A percentile compares a stretch with the other conserved stretches of the same genome.
Evolutionary conservation across 2,797 vertebrate species (phyloP).

Genomic region (Nyctibius grandis): DNA sequence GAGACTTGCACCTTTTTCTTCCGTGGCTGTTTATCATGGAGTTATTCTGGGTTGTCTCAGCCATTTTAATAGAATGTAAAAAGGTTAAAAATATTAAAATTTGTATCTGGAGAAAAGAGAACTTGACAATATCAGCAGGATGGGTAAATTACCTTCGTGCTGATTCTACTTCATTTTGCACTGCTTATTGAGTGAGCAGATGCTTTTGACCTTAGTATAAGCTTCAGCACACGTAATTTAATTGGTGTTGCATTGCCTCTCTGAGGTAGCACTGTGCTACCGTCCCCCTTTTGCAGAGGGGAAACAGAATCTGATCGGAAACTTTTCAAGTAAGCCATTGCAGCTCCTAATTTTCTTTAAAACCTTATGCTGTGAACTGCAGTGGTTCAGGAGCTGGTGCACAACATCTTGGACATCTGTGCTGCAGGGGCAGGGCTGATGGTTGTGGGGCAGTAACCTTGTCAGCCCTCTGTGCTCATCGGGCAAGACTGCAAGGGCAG

Average conservation of each 20-base stretch:
- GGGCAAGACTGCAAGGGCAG: background rate
- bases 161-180: background rate
- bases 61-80: background rate
- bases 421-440: background rate
- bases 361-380: rapidly evolving
- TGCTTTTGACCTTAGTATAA: background rate
- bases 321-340: background rate
- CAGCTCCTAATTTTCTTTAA: background rate
- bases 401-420: background rate
- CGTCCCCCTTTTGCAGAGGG: too few relatives aligned
- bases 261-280: background rate
- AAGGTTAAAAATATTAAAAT: background rate
- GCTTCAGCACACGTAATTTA: rapidly evolving
- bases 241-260: background rate
- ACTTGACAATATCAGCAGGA: background rate
- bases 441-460: background rate
- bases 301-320: rapidly evolving
- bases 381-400: background rate
- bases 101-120: background rate
- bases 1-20: background rate
- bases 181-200: rapidly evolving
- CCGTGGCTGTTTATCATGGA: rapidly evolving
- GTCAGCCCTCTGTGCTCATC: background rate
- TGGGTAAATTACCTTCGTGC: background rate
- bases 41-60: background rate